Evolutionary conservation across 2,797 vertebrate species (phyloP), one percentile per base, ranked within the genome.

Genomic region (Chelon auratus): DNA sequence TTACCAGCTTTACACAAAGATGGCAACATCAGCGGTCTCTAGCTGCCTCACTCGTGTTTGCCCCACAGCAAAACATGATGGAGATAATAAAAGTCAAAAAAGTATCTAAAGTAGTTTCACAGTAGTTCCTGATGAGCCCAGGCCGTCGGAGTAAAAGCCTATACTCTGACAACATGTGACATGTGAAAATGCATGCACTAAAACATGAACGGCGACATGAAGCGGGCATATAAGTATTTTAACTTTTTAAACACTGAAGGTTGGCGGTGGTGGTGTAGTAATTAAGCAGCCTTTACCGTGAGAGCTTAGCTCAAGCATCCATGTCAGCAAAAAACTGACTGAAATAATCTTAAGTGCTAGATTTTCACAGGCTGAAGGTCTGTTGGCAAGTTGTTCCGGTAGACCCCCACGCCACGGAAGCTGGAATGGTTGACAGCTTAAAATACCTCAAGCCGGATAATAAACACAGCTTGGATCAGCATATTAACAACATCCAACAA

Each of bases 1-100:
- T 85, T 84, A 88, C 78, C 54, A 66, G 63, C 67, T 70, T 67
- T 71, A 85, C 82, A 71, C 69, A 84, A 77, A 80, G 64, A 70
- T 62, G 76, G 69, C 73, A 81, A 56, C 75, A 72, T 78, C 75
- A 71, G 59, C 33, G 5, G 60, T 42, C 82, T 79, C 62, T 22
- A 40, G 64, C 76, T 55, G 62, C 70, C 40, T 59, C 73, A 9
- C 26, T 75, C 18, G 20, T 68, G 68, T 76, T 63, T 50, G 54
- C 62, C 74, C 78, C 30, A 10, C 55, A 58, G 67, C 63, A 68
- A 86, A 82, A 81, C 72, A 81, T 37, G 66, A 82, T 68, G 56
- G 54, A 75, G 59, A 79, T 72, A 78, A 72, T 77, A 48, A 40
- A 78, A 80, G 26, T 55, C 1, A 57, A 75, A 60, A 39, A 69